Percentiles rank a stretch among this genome's conserved stretches.
These are phyloP conservation scores for Microchirus variegatus DNA, from an alignment of 2,797 vertebrate genomes.

Conservation along the genomic window DNA sequence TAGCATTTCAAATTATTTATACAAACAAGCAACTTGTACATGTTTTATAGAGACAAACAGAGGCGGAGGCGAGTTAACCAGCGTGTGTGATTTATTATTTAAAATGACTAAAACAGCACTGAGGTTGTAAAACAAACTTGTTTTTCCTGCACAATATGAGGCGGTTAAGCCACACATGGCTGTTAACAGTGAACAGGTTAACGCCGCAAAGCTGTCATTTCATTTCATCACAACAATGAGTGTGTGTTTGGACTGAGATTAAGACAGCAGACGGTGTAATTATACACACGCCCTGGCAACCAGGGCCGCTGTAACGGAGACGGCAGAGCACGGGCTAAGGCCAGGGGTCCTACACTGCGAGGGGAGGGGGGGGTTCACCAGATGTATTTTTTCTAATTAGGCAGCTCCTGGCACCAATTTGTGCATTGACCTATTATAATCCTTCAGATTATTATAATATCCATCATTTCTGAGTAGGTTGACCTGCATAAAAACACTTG, in stretches of 20 bases:
- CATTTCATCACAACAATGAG: conserved; percentile 5
- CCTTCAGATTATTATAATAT: too few relatives aligned
- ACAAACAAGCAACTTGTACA: neutral
- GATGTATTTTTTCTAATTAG: too few relatives aligned
- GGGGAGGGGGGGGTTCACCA: too few relatives aligned
- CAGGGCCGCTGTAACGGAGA: too few relatives aligned
- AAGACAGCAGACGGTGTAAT: conserved; percentile 15
- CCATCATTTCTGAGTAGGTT: too few relatives aligned
- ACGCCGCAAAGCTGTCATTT: conserved; percentile 9
- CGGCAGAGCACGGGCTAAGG: too few relatives aligned
- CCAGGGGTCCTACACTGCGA: too few relatives aligned
- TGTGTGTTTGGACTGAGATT: conserved; percentile 13
- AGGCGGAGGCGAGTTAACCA: neutral
- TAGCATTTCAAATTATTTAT: neutral
- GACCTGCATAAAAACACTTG: too few relatives aligned
- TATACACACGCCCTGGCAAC: conserved; percentile 1
- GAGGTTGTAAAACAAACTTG: neutral
- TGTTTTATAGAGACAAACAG: neutral
- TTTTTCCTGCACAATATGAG: neutral
- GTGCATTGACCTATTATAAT: too few relatives aligned
- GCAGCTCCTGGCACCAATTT: too few relatives aligned
- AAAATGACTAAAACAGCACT: neutral
- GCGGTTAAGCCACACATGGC: neutral
- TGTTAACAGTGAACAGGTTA: neutral
- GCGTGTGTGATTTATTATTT: neutral